Percentiles rank a stretch among this genome's conserved stretches.
Evolutionary conservation across 2,113 vertebrate species (phyloP).

Genomic region (Oceanites oceanicus): DNA sequence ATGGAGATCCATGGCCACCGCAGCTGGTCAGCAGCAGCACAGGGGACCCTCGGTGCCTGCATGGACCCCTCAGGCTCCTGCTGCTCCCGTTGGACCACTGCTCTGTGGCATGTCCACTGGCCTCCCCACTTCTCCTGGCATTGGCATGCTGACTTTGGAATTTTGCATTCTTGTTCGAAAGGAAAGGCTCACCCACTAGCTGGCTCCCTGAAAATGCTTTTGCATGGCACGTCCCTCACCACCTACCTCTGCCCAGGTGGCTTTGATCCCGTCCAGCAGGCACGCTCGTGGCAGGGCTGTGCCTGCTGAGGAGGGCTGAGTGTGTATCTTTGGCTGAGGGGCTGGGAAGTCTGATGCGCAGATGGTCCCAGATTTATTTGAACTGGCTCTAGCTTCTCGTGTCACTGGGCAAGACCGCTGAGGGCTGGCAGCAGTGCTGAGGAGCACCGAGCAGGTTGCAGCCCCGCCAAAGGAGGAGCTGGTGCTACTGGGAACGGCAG

Average conservation of each 20-base stretch:
- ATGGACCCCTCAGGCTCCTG: not conserved
- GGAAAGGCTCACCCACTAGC: not conserved
- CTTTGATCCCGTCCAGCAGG: not conserved
- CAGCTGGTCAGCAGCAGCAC: not conserved
- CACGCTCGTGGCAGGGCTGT: rapidly evolving
- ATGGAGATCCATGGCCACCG: rapidly evolving
- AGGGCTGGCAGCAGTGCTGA: not conserved
- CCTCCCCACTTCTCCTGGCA: not conserved
- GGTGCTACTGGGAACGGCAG: not conserved
- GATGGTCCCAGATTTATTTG: not conserved
- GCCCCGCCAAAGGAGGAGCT: not conserved
- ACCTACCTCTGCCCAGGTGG: not conserved
- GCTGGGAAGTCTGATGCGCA: not conserved
- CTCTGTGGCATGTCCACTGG: rapidly evolving
- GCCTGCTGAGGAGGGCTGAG: not conserved
- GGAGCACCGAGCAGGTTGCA: rapidly evolving
- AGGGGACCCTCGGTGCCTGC: not conserved
- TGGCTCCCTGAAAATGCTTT: not conserved
- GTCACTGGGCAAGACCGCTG: not conserved
- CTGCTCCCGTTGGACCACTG: not conserved
- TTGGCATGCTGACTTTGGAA: not conserved
- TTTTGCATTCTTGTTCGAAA: not conserved
- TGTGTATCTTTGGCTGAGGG: not conserved
- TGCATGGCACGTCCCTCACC: rapidly evolving
- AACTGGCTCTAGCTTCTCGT: not conserved